These are phyloP conservation scores for Percopsis omiscomaycus DNA, from an alignment of 2,797 vertebrate genomes.

Conservation along the genomic window DNA sequence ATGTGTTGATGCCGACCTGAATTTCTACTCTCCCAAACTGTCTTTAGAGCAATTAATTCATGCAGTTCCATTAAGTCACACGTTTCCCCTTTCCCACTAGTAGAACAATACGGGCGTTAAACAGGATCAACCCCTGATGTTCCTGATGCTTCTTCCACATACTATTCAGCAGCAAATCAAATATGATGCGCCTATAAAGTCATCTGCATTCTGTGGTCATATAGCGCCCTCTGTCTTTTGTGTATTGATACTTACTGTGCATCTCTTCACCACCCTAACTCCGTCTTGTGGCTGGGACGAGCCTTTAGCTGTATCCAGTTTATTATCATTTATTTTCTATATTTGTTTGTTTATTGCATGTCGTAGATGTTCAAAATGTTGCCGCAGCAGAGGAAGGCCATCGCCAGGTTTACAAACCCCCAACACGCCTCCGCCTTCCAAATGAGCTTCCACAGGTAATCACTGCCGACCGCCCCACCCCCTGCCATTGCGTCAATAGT, in stretches of 20 bases:
- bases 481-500: not conserved
- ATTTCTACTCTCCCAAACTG: too few relatives aligned
- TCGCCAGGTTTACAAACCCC: conserved; percentile 90
- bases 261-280: conserved; percentile 43
- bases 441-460: conserved; percentile 96
- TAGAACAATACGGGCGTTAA: too few relatives aligned
- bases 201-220: conserved; percentile 31
- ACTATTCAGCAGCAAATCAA: not conserved
- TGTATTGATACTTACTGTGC: not conserved
- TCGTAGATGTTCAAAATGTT: conserved; percentile 94
- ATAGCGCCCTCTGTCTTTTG: conserved; percentile 61
- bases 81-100: too few relatives aligned
- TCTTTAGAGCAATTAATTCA: too few relatives aligned
- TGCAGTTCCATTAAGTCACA: too few relatives aligned
- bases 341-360: conserved; percentile 20
- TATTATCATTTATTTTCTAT: too few relatives aligned
- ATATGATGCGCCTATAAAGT: not conserved
- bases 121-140: too few relatives aligned
- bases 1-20: too few relatives aligned
- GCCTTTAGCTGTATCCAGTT: not conserved
- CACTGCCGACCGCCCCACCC: not conserved
- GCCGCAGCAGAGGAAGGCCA: conserved; percentile 93
- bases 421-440: conserved; percentile 92
- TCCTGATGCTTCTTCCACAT: too few relatives aligned
- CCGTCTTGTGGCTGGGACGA: conserved; percentile 45